Percentiles rank a stretch among this genome's conserved stretches.
Evolutionary conservation across 2,113 vertebrate genomes (phyloP).

Genomic region (Phalacrocorax aristotelis): DNA sequence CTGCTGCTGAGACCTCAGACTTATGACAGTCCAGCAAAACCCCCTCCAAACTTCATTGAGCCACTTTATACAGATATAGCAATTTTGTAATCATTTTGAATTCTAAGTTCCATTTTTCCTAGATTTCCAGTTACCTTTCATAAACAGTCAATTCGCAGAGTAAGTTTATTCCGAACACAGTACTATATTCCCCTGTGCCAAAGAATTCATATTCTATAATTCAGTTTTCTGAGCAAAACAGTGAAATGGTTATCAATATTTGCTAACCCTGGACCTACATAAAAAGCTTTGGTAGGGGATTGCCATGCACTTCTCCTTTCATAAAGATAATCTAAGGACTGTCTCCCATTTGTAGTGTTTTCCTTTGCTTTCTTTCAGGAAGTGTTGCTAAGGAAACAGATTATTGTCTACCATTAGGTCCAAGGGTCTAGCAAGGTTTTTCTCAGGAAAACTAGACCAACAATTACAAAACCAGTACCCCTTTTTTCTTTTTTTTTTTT

Average conservation of each 20-base stretch:
- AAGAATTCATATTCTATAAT: not conserved
- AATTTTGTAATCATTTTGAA: not conserved
- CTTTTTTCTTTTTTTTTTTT: not conserved
- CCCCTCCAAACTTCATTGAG: not conserved
- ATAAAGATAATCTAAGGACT: not conserved
- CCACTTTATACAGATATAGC: not conserved
- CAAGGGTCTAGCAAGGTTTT: constrained; percentile 1
- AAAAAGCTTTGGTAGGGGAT: not conserved
- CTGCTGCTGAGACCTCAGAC: not conserved
- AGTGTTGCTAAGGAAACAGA: constrained; percentile 55
- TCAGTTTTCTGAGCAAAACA: not conserved
- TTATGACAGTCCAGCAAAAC: not conserved
- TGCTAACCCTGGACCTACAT: not conserved
- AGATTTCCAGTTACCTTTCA: not conserved
- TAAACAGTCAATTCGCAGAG: not conserved
- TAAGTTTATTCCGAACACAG: not conserved
- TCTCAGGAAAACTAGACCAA: not conserved
- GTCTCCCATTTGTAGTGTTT: not conserved
- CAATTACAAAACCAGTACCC: not conserved
- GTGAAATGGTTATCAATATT: not conserved
- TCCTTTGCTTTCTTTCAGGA: constrained; percentile 17
- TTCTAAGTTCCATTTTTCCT: not conserved
- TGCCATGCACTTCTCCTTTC: not conserved
- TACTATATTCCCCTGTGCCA: not conserved
- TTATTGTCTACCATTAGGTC: not conserved